These are phyloP conservation scores for Cecropterus lyciades DNA, from an alignment of 1,140 invertebrate species.

Conservation along the genomic window DNA sequence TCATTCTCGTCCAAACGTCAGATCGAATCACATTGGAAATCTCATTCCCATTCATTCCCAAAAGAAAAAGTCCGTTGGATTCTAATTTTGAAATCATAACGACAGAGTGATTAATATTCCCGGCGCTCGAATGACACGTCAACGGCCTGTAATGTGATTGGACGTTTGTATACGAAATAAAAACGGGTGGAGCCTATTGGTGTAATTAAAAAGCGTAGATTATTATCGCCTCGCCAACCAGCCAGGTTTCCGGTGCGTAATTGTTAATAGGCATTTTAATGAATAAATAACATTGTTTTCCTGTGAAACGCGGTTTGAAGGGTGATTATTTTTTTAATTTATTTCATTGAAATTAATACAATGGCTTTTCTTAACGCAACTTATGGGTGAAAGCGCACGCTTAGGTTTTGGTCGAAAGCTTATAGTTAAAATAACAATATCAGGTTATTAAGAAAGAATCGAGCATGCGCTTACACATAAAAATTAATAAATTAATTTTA, in stretches of 20 bases:
- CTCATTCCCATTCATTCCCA: slow-evolving; percentile 36
- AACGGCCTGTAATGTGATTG: slow-evolving; percentile 71
- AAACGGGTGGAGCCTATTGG: slow-evolving; percentile 70
- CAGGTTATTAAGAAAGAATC: no score
- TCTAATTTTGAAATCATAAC: slow-evolving; percentile 61
- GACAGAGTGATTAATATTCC: slow-evolving; percentile 67
- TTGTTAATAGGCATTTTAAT: slow-evolving; percentile 64
- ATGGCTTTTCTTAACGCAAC: slow-evolving; percentile 16
- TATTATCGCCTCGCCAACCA: slow-evolving; percentile 68
- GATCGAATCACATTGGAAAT: slow-evolving; percentile 50
- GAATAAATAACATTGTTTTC: slow-evolving; percentile 62
- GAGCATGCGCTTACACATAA: no score
- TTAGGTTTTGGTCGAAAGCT: slow-evolving; percentile 1
- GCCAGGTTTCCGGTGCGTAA: slow-evolving; percentile 72
- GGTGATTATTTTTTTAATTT: slow-evolving; percentile 38
- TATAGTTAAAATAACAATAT: background rate
- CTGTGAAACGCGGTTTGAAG: slow-evolving; percentile 46
- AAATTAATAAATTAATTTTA: no score
- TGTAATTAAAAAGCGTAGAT: slow-evolving; percentile 80
- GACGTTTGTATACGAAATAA: slow-evolving; percentile 76
- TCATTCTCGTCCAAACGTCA: slow-evolving; percentile 47
- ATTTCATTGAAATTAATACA: slow-evolving; percentile 27
- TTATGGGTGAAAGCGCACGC: slow-evolving; percentile 14
- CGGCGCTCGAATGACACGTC: slow-evolving; percentile 63
- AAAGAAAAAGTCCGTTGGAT: slow-evolving; percentile 51